phyloP scores from a whole-genome alignment of 2,797 vertebrate species.

The Cyclopterus lumpus region DNA sequence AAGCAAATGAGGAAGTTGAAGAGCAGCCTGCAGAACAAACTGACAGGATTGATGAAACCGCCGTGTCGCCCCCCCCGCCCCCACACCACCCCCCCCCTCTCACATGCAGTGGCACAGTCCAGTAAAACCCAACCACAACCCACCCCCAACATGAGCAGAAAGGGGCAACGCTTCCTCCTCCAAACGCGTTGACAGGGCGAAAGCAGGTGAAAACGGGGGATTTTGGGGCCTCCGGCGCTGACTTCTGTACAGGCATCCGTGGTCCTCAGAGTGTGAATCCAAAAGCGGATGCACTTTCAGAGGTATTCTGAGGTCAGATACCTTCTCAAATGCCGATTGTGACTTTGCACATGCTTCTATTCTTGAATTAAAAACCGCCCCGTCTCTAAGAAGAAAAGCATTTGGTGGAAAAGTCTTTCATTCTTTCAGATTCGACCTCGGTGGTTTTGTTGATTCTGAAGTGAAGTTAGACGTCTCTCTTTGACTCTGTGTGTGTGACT shows the following conservation, averaged over 20 bases:
- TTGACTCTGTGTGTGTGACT: too few species aligned
- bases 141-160: background rate
- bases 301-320: background rate
- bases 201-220: background rate
- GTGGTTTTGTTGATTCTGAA: conserved; percentile 1
- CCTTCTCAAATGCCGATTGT: background rate
- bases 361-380: background rate
- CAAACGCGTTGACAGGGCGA: background rate
- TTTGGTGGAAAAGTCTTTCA: conserved; percentile 1
- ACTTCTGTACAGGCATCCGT: background rate
- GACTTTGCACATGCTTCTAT: background rate
- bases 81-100: background rate
- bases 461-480: too few species aligned
- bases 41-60: conserved; percentile 62
- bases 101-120: conserved; percentile 32
- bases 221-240: background rate
- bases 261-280: background rate
- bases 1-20: conserved; percentile 73
- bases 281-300: background rate
- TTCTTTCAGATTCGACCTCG: conserved; percentile 18
- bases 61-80: conserved; percentile 6
- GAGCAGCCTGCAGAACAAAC: conserved; percentile 57
- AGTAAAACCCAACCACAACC: conserved; percentile 7
- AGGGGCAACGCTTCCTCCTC: conserved; percentile 29
- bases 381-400: background rate